Conservation (phyloP, 2,888 invertebrate species). For the Orgyia antiqua region DNA sequence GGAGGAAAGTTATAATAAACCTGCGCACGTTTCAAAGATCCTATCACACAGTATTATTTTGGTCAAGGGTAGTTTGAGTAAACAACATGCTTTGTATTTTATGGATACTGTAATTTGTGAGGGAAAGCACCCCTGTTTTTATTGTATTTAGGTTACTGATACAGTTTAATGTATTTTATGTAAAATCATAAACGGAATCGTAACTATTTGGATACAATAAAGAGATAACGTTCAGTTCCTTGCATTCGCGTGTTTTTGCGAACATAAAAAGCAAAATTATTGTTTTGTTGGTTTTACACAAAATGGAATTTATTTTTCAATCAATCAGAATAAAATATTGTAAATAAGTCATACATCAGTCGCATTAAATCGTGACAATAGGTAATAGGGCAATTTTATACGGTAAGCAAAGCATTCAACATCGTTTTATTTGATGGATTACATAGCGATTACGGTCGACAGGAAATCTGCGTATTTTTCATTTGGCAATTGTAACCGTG, state of each 20-base stretch:
- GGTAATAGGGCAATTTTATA: conserved; percentile 43
- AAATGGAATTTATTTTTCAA: conserved; percentile 22
- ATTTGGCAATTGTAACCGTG: conserved; percentile 67
- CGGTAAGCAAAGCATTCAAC: conserved; percentile 44
- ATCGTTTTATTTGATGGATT: conserved; percentile 69
- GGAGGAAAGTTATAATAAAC: conserved; percentile 65
- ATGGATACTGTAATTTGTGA: conserved; percentile 43
- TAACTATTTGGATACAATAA: conserved; percentile 10
- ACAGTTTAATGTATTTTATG: conserved; percentile 17
- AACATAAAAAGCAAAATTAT: not conserved
- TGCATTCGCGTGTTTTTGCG: conserved; percentile 6
- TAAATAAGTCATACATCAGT: conserved; percentile 48
- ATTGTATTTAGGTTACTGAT: conserved; percentile 30
- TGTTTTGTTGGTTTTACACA: not conserved
- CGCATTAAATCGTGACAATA: conserved; percentile 60
- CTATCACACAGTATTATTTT: conserved; percentile 66
- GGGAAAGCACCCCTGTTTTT: conserved; percentile 31
- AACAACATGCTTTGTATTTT: conserved; percentile 45
- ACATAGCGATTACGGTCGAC: conserved; percentile 63
- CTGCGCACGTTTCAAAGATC: conserved; percentile 60
- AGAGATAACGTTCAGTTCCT: conserved; percentile 11
- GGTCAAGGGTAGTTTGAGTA: conserved; percentile 66
- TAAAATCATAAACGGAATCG: conserved; percentile 9
- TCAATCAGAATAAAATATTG: conserved; percentile 41
- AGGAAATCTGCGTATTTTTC: conserved; percentile 74